Evolutionary conservation across 2,113 vertebrate genomes (phyloP).

Genomic region (Cynopterus brachyotis): DNA sequence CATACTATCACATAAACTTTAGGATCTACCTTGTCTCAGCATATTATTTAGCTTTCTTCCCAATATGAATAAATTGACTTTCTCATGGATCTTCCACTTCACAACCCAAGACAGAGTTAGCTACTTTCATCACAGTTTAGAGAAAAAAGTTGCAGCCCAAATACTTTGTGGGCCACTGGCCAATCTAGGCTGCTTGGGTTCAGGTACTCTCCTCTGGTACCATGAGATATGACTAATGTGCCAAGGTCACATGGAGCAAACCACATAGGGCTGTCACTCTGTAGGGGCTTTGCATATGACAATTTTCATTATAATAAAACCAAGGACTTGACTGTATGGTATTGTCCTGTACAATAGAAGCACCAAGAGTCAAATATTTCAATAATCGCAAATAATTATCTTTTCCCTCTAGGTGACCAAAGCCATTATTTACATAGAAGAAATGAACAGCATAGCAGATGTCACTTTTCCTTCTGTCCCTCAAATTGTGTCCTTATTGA

Average conservation of each 20-base stretch:
- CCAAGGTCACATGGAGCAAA: neutral
- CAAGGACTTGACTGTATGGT: accelerated
- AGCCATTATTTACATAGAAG: constrained; percentile 95
- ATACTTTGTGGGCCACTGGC: accelerated
- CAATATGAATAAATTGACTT: neutral
- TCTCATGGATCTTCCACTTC: neutral
- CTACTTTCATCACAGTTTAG: neutral
- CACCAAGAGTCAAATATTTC: neutral
- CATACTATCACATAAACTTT: accelerated
- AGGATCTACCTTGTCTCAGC: neutral
- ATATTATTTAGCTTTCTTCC: neutral
- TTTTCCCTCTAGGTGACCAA: constrained; percentile 87
- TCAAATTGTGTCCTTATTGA: constrained; percentile 90
- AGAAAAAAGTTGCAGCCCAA: neutral
- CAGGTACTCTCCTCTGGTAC: neutral
- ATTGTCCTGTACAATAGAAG: neutral
- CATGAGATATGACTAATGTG: neutral
- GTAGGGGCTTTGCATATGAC: neutral
- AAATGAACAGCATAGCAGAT: constrained; percentile 93
- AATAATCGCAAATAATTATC: neutral
- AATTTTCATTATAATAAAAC: neutral
- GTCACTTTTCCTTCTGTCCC: constrained; percentile 96
- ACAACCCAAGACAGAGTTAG: neutral
- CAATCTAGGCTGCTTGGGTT: neutral
- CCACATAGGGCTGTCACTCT: neutral